Percentiles rank a stretch among this genome's conserved stretches.
phyloP scores from a whole-genome alignment of 1,140 invertebrate genomes.

The Callitettix versicolor region DNA sequence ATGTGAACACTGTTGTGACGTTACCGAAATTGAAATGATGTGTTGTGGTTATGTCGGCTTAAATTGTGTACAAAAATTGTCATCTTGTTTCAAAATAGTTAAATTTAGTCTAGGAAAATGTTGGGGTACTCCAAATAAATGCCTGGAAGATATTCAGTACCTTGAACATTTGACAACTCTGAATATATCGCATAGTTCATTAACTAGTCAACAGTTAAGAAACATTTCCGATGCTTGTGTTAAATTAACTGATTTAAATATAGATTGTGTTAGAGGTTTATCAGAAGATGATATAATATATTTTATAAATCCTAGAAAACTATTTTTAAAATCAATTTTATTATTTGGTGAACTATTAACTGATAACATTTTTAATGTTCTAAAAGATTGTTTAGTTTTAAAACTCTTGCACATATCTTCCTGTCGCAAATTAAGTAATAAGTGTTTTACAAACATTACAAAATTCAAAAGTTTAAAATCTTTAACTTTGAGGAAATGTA shows the following conservation, averaged over 20 bases:
- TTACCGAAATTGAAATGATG: background rate
- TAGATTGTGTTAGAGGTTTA: conserved; percentile 14
- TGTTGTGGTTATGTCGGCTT: conserved; percentile 5
- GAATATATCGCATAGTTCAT: background rate
- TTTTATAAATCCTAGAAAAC: conserved; percentile 4
- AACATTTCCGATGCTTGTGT: conserved; percentile 4
- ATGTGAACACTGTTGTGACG: background rate
- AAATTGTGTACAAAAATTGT: background rate
- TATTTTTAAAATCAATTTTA: background rate
- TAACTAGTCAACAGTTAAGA: background rate
- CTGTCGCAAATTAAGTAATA: conserved; percentile 12
- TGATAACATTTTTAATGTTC: conserved; percentile 1
- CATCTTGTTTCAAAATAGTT: too few species aligned
- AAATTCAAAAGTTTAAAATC: conserved; percentile 6
- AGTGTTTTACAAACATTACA: conserved; percentile 9
- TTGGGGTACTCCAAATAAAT: conserved; percentile 10
- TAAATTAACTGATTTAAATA: conserved; percentile 8
- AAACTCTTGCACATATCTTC: conserved; percentile 10
- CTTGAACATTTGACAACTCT: conserved; percentile 3
- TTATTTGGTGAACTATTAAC: conserved; percentile 15
- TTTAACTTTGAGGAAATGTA: background rate
- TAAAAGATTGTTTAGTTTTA: conserved; percentile 9
- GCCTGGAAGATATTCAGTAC: background rate
- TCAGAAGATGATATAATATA: conserved; percentile 12
- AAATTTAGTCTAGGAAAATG: conserved; percentile 11